phyloP scores from a whole-genome alignment of 2,797 vertebrate species.

The Tenualosa thibaudeaui region DNA sequence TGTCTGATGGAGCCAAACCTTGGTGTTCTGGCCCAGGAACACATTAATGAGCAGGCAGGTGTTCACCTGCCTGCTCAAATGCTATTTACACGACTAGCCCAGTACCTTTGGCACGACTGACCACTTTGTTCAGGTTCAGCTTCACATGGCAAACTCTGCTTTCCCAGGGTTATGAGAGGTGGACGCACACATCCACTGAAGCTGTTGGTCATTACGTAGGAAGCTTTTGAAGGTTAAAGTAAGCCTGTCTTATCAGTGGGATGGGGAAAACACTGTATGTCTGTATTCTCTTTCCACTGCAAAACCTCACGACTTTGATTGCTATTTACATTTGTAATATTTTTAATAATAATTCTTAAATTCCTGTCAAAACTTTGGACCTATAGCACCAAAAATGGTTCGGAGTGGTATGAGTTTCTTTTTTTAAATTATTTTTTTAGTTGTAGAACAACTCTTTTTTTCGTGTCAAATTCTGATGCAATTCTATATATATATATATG shows the following conservation, averaged over 20 bases:
- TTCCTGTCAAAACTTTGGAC: constrained; percentile 39
- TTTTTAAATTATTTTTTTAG: constrained; percentile 5
- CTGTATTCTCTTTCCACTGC: not conserved
- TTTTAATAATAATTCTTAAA: constrained; percentile 2
- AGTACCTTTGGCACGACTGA: not conserved
- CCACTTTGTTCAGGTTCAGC: not conserved
- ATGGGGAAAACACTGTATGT: constrained; percentile 4
- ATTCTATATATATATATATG: constrained; percentile 43
- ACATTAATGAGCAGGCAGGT: not conserved
- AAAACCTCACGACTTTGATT: not conserved
- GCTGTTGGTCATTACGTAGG: not conserved
- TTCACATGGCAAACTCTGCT: not conserved
- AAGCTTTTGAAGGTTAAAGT: not conserved
- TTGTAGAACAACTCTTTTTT: constrained; percentile 33
- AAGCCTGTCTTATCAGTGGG: not conserved
- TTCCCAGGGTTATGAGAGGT: not conserved
- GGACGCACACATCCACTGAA: constrained; percentile 1
- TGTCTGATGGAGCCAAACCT: not conserved
- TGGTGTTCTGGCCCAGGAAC: not conserved
- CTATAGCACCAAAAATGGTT: constrained; percentile 54
- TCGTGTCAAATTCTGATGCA: constrained; percentile 72
- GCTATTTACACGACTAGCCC: not conserved
- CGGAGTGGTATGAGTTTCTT: constrained; percentile 38
- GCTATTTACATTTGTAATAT: constrained; percentile 5
- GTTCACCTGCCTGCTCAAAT: not conserved